A percentile compares a stretch with the other conserved stretches of the same genome.
phyloP scores from a whole-genome alignment of 1,140 invertebrate genomes.

The Caenorhabditis latens region DNA sequence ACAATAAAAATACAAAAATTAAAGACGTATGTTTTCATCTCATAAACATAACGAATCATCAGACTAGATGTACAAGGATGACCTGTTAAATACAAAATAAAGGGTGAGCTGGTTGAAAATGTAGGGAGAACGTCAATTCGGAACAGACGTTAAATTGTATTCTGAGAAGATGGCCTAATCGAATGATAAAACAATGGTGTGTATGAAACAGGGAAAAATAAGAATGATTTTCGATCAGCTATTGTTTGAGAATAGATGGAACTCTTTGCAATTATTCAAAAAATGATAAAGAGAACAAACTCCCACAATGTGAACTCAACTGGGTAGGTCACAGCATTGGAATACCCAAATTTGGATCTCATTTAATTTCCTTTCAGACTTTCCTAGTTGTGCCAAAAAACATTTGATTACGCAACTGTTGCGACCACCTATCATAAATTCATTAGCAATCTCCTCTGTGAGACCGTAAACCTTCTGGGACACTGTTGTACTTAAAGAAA shows the following conservation, averaged over 20 bases:
- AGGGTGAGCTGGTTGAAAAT: neutral
- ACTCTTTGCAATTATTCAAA: too few relatives aligned
- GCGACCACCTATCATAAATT: neutral
- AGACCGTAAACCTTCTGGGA: constrained; percentile 27
- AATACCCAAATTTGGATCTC: too few relatives aligned
- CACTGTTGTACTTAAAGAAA: neutral
- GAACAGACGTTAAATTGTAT: neutral
- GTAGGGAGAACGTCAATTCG: neutral
- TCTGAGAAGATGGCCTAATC: neutral
- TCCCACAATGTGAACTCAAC: too few relatives aligned
- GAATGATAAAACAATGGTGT: too few relatives aligned
- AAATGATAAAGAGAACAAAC: too few relatives aligned
- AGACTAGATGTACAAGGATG: neutral
- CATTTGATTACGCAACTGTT: constrained; percentile 18
- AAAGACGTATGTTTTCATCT: neutral
- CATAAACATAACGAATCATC: neutral
- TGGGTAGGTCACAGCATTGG: too few relatives aligned
- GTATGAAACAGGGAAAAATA: too few relatives aligned
- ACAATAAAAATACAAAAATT: neutral
- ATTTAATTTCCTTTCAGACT: too few relatives aligned
- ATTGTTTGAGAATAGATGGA: too few relatives aligned
- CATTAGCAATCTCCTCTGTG: neutral
- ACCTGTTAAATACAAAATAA: neutral
- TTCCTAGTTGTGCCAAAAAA: neutral
- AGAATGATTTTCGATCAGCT: too few relatives aligned